Base-by-base conservation (phyloP, 2,888 invertebrate species). In the Tillus elongatus region DNA sequence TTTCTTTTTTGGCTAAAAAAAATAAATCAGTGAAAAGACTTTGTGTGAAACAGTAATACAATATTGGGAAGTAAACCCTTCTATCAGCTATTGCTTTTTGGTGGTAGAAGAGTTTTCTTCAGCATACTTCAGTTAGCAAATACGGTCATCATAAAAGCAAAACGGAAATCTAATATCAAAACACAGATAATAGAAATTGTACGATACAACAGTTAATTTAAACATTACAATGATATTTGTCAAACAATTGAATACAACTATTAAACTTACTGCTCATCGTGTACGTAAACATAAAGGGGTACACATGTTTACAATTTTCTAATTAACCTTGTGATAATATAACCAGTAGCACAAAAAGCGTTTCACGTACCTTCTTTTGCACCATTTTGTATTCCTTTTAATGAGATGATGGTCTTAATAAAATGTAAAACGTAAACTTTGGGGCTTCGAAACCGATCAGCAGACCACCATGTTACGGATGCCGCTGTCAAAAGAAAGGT, bases 1-100 rank as follows among this genome's bases (percentile, higher is more conserved):
- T 77, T 86, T 86, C 82, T 88, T 88, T 79, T 88, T 88, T 47
- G 84, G 82, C 86, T 86, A 63, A 53, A 73, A 74, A 31, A 36
- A 44, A 47, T 47, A 41, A 47, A 44, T 24, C 13, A 39, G 38
- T 15, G n/a, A n/a, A 40, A 10, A 35, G 27, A 31, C 30, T 14
- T 13, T n/a, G n/a, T n/a, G n/a, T n/a, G n/a, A 19, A 39, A 24
- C 2, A 27, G n/a, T 11, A 44, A 30, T 24, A 14, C 14, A 19
- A 24, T 10, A 26, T n/a, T 15, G 13, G 30, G n/a, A 29, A 29
- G 11, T 9, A 11, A 11, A 8, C 6, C 9, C 11, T n/a, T 11
- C 6, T n/a, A 11, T 11, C n/a, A 9, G n/a, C 6, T 6, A 11
- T 4, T 29, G n/a, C 4, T 29, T 29, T 11, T 29, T 29, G 30